Evolutionary conservation across 2,888 invertebrate species (phyloP).

Genomic region (Epirrhoe tristata): DNA sequence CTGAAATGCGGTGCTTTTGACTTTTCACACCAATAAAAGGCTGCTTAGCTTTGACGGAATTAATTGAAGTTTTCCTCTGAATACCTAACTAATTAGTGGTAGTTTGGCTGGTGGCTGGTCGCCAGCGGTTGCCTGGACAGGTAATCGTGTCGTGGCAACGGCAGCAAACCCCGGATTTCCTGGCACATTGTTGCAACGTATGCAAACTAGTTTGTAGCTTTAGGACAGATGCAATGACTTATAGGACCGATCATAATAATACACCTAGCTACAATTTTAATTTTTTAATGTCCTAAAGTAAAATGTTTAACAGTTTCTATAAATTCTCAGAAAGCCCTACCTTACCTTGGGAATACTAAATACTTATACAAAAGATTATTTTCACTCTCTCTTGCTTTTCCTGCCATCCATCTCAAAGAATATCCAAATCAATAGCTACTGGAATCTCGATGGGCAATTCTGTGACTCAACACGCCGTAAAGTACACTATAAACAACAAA

Average conservation of each 20-base stretch:
- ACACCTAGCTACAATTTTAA: no score
- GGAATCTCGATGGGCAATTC: slow-evolving; percentile 18
- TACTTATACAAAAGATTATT: not conserved
- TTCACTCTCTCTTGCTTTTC: not conserved
- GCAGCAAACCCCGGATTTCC: slow-evolving; percentile 40
- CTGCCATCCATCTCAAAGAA: not conserved
- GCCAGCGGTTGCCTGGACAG: slow-evolving; percentile 43
- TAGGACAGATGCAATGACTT: no score
- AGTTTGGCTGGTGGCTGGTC: slow-evolving; percentile 51
- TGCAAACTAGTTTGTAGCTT: not conserved
- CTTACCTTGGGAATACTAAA: no score
- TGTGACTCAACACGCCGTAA: slow-evolving; percentile 36
- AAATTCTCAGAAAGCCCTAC: no score
- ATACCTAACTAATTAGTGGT: slow-evolving; percentile 72
- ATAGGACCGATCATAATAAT: no score
- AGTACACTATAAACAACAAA: slow-evolving; percentile 36
- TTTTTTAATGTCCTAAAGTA: no score
- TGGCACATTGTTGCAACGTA: slow-evolving; percentile 34
- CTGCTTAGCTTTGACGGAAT: slow-evolving; percentile 67
- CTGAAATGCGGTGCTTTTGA: slow-evolving; percentile 63
- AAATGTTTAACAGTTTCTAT: no score
- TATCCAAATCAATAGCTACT: slow-evolving; percentile 13
- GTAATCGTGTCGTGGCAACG: slow-evolving; percentile 20
- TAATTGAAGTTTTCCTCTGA: slow-evolving; percentile 75
- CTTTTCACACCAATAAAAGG: slow-evolving; percentile 60